Percentiles rank a stretch among this genome's conserved stretches.
Conservation (phyloP, 2,888 invertebrate species). For the Caenorhabditis uteleia region DNA sequence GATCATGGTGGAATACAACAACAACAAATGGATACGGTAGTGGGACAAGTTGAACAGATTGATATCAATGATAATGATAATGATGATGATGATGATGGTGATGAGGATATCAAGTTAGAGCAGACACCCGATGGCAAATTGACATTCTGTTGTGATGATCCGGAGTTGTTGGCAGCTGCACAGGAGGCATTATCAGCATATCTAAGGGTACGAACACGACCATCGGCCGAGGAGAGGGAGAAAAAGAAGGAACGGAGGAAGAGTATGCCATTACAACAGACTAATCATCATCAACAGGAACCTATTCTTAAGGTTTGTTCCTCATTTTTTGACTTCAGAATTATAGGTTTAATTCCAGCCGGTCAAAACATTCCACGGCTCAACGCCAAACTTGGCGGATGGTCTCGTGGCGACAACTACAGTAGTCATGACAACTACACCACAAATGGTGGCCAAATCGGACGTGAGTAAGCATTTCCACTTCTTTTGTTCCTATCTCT, state of each 20-base stretch:
- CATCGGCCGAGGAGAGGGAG: constrained; percentile 55
- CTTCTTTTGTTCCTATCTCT: background rate
- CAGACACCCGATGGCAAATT: constrained; percentile 61
- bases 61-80: constrained; percentile 12
- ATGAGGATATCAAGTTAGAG: constrained; percentile 58
- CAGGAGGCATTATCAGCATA: constrained; percentile 63
- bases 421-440: constrained; percentile 10
- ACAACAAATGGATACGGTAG: background rate
- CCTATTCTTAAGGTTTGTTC: constrained; percentile 22
- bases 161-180: constrained; percentile 59
- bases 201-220: constrained; percentile 46
- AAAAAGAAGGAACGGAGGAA: constrained; percentile 60
- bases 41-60: constrained; percentile 7
- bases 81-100: constrained; percentile 48
- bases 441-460: background rate
- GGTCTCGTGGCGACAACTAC: constrained; percentile 33
- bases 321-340: background rate
- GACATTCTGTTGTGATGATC: constrained; percentile 62
- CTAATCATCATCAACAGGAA: constrained; percentile 23
- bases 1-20: background rate
- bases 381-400: constrained; percentile 49
- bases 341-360: constrained; percentile 20
- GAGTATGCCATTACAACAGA: constrained; percentile 60
- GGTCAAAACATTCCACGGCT: constrained; percentile 45
- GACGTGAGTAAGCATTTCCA: background rate